These are phyloP conservation scores for Noturus placidus DNA, from an alignment of 2,113 vertebrate genomes.

Conservation along the genomic window DNA sequence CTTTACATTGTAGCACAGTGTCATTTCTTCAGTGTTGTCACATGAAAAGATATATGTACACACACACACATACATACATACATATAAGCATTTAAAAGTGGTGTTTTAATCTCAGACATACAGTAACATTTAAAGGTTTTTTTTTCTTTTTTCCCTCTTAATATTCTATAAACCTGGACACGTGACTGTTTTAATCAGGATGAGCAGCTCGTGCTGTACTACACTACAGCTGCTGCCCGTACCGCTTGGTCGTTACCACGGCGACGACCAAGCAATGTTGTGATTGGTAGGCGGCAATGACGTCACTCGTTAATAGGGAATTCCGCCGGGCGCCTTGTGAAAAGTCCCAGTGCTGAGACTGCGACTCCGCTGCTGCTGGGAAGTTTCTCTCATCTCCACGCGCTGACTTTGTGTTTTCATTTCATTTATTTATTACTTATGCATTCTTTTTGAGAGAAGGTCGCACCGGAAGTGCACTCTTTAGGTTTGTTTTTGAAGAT, in stretches of 20 bases:
- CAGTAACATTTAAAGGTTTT: background rate
- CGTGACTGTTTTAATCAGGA: background rate
- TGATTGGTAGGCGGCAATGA: conserved; percentile 55
- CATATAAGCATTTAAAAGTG: background rate
- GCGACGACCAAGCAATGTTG: conserved; percentile 16
- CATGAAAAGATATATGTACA: no score
- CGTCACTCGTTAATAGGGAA: conserved; percentile 62
- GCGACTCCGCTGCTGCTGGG: background rate
- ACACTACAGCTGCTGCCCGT: background rate
- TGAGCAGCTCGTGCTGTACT: background rate
- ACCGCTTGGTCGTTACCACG: background rate
- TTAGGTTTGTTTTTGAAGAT: background rate
- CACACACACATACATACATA: no score
- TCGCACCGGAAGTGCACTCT: background rate
- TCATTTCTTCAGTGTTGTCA: no score
- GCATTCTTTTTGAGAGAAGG: no score
- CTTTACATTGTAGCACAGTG: no score
- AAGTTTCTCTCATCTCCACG: background rate
- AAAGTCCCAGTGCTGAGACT: background rate
- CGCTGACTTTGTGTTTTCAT: background rate
- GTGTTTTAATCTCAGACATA: background rate
- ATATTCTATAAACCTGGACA: background rate
- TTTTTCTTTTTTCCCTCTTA: no score
- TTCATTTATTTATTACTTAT: background rate
- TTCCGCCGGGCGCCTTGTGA: conserved; percentile 56